These are phyloP conservation scores for Acromyrmex charruanus DNA, from an alignment of 1,140 invertebrate genomes.

Conservation along the genomic window DNA sequence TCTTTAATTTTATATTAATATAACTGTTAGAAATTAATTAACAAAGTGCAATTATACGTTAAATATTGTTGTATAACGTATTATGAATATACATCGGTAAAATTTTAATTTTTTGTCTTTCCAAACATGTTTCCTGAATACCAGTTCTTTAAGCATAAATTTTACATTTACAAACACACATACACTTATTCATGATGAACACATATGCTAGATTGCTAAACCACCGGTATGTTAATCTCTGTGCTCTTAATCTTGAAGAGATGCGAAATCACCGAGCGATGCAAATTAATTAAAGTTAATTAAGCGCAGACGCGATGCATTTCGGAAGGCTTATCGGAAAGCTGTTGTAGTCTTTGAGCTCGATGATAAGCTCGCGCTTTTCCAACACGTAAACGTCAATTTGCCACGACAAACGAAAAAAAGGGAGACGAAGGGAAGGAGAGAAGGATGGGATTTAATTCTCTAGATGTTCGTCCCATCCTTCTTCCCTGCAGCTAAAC, in stretches of 20 bases:
- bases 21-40: not conserved
- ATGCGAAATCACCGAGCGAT: conserved; percentile 50
- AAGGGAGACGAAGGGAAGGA: too few relatives aligned
- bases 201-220: conserved; percentile 23
- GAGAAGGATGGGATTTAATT: conserved; percentile 26
- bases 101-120: not conserved
- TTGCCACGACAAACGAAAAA: conserved; percentile 4
- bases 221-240: conserved; percentile 66
- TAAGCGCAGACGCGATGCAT: conserved; percentile 52
- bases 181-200: conserved; percentile 2
- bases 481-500: conserved; percentile 4
- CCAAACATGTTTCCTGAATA: not conserved
- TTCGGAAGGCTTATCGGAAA: conserved; percentile 17
- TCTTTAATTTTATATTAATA: too few relatives aligned
- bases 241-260: conserved; percentile 66
- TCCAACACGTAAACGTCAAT: conserved; percentile 38
- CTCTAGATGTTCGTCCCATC: not conserved
- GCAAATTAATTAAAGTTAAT: conserved; percentile 74
- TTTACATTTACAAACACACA: not conserved
- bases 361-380: conserved; percentile 43
- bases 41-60: not conserved
- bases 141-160: not conserved
- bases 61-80: not conserved
- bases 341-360: conserved; percentile 37
- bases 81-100: not conserved